These are phyloP conservation scores for Ptilonorhynchus violaceus DNA, from an alignment of 2,113 vertebrate species.

Conservation along the genomic window DNA sequence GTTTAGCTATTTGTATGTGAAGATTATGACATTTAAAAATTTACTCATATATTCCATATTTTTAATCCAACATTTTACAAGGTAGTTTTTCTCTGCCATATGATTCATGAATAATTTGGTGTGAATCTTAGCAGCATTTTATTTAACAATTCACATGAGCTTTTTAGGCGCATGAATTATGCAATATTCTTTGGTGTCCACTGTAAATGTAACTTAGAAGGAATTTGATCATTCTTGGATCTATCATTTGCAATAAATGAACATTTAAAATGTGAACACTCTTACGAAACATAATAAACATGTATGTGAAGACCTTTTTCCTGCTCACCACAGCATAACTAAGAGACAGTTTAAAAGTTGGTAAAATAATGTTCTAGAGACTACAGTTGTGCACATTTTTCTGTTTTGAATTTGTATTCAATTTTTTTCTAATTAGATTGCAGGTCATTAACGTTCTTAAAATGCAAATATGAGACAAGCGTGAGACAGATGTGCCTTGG, in stretches of 20 bases:
- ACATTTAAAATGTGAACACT: neutral
- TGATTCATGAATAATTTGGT: neutral
- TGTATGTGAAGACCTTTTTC: neutral
- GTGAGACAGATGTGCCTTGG: neutral
- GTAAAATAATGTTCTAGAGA: neutral
- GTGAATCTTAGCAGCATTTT: neutral
- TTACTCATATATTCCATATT: neutral
- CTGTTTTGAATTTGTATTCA: neutral
- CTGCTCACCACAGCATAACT: neutral
- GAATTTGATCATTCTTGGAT: neutral
- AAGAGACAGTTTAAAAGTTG: neutral
- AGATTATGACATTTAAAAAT: neutral
- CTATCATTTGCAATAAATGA: neutral
- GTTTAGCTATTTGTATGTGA: neutral
- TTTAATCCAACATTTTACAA: neutral
- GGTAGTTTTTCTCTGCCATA: neutral
- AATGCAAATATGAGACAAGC: neutral
- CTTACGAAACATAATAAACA: neutral
- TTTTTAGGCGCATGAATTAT: neutral
- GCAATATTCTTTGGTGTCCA: neutral
- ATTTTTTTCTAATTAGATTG: neutral
- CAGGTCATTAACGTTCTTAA: neutral
- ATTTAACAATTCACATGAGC: neutral
- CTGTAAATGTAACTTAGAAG: neutral
- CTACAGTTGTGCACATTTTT: neutral